phyloP scores from a whole-genome alignment of 2,113 vertebrate species.

The Orcinus orca region DNA sequence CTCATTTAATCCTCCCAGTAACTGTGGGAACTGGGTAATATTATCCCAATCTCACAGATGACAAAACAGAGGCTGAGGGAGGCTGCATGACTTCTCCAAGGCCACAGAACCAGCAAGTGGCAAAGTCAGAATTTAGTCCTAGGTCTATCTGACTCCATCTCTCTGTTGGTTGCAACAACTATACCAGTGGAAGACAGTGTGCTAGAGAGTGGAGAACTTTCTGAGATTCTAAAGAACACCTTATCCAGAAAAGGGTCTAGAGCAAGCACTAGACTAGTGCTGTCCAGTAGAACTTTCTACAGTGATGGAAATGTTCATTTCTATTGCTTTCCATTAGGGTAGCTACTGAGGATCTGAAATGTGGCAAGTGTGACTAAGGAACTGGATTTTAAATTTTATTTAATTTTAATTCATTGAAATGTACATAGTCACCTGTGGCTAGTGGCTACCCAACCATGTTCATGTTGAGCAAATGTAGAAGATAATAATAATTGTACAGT shows the following conservation, averaged over 20 bases:
- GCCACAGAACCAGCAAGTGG: neutral
- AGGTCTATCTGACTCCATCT: neutral
- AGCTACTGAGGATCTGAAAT: neutral
- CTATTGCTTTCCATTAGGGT: neutral
- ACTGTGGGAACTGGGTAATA: too few species aligned
- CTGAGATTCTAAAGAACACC: neutral
- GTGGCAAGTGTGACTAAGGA: neutral
- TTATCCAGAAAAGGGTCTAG: neutral
- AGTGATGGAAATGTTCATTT: neutral
- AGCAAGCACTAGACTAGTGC: neutral
- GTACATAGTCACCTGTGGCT: neutral
- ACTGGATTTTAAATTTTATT: neutral
- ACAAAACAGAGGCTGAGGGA: neutral
- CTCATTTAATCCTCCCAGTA: neutral
- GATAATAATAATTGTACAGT: neutral
- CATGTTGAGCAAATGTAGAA: neutral
- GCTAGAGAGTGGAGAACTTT: neutral
- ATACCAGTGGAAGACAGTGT: neutral
- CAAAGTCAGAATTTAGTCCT: neutral
- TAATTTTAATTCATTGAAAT: neutral
- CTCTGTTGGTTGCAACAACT: neutral
- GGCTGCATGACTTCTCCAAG: neutral
- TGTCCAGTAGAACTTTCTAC: neutral
- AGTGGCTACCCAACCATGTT: neutral
- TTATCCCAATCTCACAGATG: neutral